Conservation (phyloP, 2,113 vertebrate genomes). For the Scomber japonicus region DNA sequence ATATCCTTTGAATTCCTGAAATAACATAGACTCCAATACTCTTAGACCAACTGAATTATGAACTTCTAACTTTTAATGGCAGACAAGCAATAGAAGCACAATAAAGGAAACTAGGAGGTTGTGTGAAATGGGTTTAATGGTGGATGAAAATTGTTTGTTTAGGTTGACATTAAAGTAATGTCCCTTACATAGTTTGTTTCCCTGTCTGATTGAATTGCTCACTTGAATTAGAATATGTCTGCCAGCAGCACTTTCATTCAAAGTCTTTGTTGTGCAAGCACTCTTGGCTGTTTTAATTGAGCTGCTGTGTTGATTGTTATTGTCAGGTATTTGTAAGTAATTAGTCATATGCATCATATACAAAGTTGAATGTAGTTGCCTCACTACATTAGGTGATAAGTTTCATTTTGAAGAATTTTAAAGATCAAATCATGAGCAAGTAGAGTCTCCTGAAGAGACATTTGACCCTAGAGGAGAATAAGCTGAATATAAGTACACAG, state of each 20-base stretch:
- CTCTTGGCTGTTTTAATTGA: neutral
- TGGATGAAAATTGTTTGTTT: conserved; percentile 28
- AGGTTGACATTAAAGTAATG: conserved; percentile 4
- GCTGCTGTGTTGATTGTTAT: neutral
- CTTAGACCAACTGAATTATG: conserved; percentile 32
- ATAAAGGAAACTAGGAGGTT: conserved; percentile 19
- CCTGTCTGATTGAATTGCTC: conserved; percentile 10
- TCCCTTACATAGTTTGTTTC: neutral
- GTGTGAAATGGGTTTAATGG: conserved; percentile 42
- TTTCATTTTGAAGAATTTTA: conserved; percentile 20
- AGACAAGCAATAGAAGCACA: neutral
- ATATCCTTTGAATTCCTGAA: conserved; percentile 64
- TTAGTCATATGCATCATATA: neutral
- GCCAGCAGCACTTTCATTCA: neutral
- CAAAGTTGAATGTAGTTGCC: neutral
- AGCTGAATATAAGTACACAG: conserved; percentile 17
- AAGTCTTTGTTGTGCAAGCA: neutral
- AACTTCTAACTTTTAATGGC: conserved; percentile 24
- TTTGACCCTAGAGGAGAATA: conserved; percentile 38
- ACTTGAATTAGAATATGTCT: neutral
- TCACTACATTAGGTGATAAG: neutral
- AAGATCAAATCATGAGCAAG: conserved; percentile 28
- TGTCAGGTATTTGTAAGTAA: neutral
- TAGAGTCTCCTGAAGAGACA: neutral
- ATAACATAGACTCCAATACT: conserved; percentile 33